Percentiles rank a stretch among this genome's conserved stretches.
Evolutionary conservation across 64 coral and sea anemone genomes (phyloP).

Genomic region (Actinia equina): DNA sequence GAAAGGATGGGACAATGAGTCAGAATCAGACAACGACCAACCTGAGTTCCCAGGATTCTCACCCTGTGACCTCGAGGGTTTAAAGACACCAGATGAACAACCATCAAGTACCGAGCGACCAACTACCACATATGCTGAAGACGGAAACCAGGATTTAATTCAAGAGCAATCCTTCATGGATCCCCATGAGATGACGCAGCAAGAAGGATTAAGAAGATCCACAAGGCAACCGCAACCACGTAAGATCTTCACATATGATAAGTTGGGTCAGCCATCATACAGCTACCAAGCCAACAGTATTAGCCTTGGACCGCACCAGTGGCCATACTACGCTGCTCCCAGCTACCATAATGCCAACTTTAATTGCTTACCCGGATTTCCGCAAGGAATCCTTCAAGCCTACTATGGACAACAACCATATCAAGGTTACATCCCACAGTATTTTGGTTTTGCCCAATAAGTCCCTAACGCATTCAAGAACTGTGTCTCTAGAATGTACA

Average conservation of each 20-base stretch:
- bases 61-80: neutral
- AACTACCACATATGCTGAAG: neutral
- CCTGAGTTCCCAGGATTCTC: neutral
- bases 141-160: neutral
- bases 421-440: neutral
- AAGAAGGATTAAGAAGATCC: neutral
- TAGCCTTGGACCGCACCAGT: neutral
- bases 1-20: neutral
- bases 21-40: neutral
- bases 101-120: neutral
- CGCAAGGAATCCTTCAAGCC: neutral
- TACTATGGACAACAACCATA: neutral
- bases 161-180: neutral
- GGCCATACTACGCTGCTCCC: neutral
- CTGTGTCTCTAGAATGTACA: no score
- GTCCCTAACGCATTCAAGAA: no score
- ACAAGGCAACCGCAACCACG: neutral
- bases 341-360: neutral
- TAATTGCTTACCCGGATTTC: neutral
- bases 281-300: conserved; percentile 5
- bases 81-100: neutral
- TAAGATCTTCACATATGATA: conserved; percentile 25
- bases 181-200: neutral
- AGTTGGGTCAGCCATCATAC: conserved; percentile 15
- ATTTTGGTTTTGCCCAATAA: neutral